Conservation (phyloP, 37 sponge, comb jelly and placozoan genomes). For the Amphimedon queenslandica region DNA sequence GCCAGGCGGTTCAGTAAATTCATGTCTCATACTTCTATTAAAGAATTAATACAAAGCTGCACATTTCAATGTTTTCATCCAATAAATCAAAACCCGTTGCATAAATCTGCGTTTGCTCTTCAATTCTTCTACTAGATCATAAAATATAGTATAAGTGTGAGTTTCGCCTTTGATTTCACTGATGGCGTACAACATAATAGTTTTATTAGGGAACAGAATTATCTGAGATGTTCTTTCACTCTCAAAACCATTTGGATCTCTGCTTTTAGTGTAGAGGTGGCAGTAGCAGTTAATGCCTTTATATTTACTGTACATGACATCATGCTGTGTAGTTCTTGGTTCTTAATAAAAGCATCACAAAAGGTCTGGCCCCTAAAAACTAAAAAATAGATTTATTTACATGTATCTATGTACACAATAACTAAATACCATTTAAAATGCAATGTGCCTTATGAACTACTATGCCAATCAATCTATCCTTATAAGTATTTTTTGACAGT, state of each 20-base stretch:
- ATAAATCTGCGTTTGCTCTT: background rate
- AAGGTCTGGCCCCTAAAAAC: background rate
- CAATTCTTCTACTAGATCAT: background rate
- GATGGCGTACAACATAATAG: background rate
- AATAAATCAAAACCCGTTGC: background rate
- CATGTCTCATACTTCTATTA: background rate
- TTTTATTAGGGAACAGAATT: background rate
- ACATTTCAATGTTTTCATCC: background rate
- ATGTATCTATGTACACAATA: too few species aligned
- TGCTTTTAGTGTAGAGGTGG: background rate
- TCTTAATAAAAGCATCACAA: background rate
- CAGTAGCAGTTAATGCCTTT: background rate
- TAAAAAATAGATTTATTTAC: background rate
- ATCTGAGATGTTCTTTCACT: background rate
- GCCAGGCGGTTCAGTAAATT: background rate
- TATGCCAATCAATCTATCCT: too few species aligned
- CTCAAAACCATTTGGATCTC: background rate
- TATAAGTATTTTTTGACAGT: too few species aligned
- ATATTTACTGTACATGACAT: background rate
- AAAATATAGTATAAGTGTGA: background rate
- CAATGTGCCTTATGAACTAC: too few species aligned
- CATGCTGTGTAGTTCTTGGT: background rate
- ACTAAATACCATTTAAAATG: too few species aligned
- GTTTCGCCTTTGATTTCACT: background rate
- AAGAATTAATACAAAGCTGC: background rate